Evolutionary conservation across 2,113 vertebrate genomes (phyloP).

Genomic region (Camelus dromedarius): DNA sequence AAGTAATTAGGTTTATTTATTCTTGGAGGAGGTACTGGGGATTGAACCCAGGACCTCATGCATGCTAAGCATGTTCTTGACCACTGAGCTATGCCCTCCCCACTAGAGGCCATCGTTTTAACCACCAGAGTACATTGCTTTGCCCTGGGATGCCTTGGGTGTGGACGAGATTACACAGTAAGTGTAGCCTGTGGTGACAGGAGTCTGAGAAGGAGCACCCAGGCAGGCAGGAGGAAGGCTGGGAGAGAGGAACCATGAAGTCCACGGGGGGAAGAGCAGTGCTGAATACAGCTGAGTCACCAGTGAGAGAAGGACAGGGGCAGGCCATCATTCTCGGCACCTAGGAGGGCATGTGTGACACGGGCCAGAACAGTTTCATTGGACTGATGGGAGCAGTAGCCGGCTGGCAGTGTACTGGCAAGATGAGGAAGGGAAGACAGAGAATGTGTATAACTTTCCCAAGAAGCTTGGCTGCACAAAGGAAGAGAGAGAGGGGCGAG

Average conservation of each 20-base stretch:
- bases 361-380: neutral
- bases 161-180: neutral
- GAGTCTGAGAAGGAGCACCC: neutral
- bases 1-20: no score
- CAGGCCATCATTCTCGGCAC: neutral
- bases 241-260: neutral
- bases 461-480: conserved; percentile 21
- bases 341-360: neutral
- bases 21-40: no score
- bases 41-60: no score
- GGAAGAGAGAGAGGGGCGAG: neutral
- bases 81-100: no score
- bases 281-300: neutral
- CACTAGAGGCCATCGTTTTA: conserved; percentile 5
- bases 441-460: conserved; percentile 35
- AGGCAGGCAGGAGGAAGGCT: neutral
- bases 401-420: neutral
- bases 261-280: neutral
- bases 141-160: neutral
- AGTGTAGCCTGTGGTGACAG: neutral
- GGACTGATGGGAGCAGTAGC: neutral
- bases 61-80: no score
- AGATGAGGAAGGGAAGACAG: conserved; percentile 2
- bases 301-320: neutral
- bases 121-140: neutral